Conservation (phyloP, 2,113 vertebrate species). For the Kryptolebias marmoratus region DNA sequence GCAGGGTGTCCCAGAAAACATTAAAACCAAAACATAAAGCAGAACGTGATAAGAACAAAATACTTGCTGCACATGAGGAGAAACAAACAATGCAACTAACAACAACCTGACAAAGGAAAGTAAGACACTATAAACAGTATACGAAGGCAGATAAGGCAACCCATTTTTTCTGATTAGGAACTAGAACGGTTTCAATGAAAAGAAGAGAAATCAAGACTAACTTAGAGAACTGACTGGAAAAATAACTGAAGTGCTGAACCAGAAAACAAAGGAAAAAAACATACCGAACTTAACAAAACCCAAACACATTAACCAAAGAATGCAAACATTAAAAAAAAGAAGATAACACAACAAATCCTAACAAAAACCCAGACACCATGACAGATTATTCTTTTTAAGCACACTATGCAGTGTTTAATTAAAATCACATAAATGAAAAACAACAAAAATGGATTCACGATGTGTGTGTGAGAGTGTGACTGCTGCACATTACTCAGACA, state of each 20-base stretch:
- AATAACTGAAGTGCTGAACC: neutral
- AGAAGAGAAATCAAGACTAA: neutral
- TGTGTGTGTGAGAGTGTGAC: neutral
- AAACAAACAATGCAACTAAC: neutral
- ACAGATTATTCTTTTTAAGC: neutral
- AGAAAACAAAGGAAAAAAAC: neutral
- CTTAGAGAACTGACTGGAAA: neutral
- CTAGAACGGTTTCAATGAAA: neutral
- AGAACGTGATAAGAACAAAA: neutral
- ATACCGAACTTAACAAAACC: neutral
- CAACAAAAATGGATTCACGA: neutral
- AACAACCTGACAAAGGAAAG: neutral
- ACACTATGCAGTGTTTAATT: neutral
- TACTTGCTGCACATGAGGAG: neutral
- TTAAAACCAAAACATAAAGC: neutral
- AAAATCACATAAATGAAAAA: neutral
- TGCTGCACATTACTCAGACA: neutral
- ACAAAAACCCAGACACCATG: neutral
- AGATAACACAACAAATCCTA: neutral
- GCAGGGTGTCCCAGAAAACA: neutral
- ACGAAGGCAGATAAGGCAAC: neutral
- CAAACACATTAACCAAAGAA: neutral
- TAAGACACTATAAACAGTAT: neutral
- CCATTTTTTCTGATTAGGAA: neutral
- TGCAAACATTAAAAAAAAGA: neutral